Evolutionary conservation across 1,140 invertebrate species (phyloP), one percentile per base, ranked within the genome.

Genomic region (Cyphomyrmex costatus): DNA sequence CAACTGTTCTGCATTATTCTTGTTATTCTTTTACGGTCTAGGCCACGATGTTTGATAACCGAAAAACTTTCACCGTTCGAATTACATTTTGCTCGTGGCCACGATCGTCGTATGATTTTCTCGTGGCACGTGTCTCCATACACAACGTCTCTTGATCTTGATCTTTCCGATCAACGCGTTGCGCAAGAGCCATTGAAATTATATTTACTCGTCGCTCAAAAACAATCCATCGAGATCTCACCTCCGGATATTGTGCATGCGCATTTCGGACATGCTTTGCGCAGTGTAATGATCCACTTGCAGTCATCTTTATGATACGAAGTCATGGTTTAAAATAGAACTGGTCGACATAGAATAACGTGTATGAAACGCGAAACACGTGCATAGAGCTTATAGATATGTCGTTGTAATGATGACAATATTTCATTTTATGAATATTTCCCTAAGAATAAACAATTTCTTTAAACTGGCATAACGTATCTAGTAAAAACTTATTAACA

Each of bases 41-140:
- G 92, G 92, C 91, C 92, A 90, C 86, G 89, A 86, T 90, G 89
- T 92, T 92, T 86, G 92, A 93, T 93, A 93, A 88, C 91, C 82
- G 70, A 92, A 90, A 92, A 93, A 92, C 92, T 93, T 93, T 93
- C 92, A 93, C 91, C 90, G 87, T 91, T 87, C 80, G 80, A 85
- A 79, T n/a, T 71, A 24, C 58, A 65, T 74, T 74, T 58, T 74
- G 58, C 70, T 36, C 85, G 68, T 66, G 85, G 82, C 80, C 79
- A 77, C 86, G 88, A 77, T 87, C 56, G 36, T 42, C 21, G 27
- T 12, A 16, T 33, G n/a, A 33, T 74, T 82, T 65, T 70, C 21
- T 65, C 61, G 33, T 33, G 53, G 24, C 12, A 42, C 46, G 84
- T 61, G 49, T 65, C n/a, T 3, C 30, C 36, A 12, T 33, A 24